Evolutionary conservation across 1,140 invertebrate genomes (phyloP), one percentile per base, ranked within the genome.

Genomic region (Pachyrhynchus sulphureomaculatus): DNA sequence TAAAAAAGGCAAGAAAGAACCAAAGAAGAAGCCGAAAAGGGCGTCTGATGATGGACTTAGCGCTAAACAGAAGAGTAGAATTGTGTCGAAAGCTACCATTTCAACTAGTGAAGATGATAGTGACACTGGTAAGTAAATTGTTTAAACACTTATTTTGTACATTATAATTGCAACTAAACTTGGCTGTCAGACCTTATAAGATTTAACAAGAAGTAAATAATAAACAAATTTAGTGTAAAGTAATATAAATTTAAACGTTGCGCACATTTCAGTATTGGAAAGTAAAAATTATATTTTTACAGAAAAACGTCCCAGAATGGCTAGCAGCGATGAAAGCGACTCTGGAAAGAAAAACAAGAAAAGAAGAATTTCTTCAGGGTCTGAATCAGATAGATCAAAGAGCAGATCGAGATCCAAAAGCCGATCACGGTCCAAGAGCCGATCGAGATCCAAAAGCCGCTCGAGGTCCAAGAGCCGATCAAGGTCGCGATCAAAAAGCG

Each of bases 81-180:
- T 97, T 70, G 88, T 96, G 0, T 97, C 95, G 0, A 98, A 97
- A 77, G 95, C 92, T 62, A 95, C 92, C 0, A 96, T 98, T 56
- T 97, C 95, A 0, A 95, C 93, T 0, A 94, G 91, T 68, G 93
- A 96, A 71, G 93, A 91, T 0, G 92, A 95, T 47, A 93, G 90
- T 44, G 92, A 94, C 68, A 29, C 26, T 1, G 26, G 26, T 29
- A 29, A 9, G 26, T 29, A 29, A n/a, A n/a, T n/a, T n/a, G n/a
- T n/a, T n/a, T n/a, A n/a, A n/a, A n/a, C n/a, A n/a, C n/a, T n/a
- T n/a, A n/a, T n/a, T n/a, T n/a, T n/a, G n/a, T n/a, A n/a, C n/a
- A n/a, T n/a, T n/a, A n/a, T n/a, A n/a, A n/a, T n/a, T n/a, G n/a
- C n/a, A n/a, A n/a, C n/a, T n/a, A n/a, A n/a, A n/a, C n/a, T n/a